Evolutionary conservation across 2,113 vertebrate species (phyloP).

Genomic region (Parus major): DNA sequence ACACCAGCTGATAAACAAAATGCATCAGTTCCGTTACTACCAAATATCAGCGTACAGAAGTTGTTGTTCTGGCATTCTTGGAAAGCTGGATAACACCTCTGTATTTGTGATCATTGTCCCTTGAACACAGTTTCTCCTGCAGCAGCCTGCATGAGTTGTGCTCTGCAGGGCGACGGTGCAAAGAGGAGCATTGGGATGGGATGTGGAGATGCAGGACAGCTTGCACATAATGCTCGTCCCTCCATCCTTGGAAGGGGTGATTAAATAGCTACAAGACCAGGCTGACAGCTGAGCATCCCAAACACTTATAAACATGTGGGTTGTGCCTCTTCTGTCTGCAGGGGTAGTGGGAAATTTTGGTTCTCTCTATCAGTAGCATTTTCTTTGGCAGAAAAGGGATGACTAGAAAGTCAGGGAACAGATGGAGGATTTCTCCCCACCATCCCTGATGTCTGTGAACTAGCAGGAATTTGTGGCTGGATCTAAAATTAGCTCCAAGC

Average conservation of each 20-base stretch:
- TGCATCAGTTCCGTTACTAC: not conserved
- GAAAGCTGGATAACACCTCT: not conserved
- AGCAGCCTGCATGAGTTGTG: rapidly evolving
- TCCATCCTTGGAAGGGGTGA: not conserved
- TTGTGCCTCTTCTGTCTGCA: not conserved
- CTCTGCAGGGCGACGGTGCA: rapidly evolving
- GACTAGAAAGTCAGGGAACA: not conserved
- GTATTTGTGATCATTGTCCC: not conserved
- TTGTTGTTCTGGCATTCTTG: not conserved
- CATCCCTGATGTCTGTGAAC: not conserved
- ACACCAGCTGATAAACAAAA: not conserved
- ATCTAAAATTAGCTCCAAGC: not conserved
- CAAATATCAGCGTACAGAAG: not conserved
- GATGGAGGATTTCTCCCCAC: not conserved
- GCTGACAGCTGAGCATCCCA: not conserved
- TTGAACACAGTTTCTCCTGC: not conserved
- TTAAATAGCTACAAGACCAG: not conserved
- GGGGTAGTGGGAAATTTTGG: not conserved
- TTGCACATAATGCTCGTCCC: not conserved
- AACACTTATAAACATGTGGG: not conserved
- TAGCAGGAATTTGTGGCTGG: not conserved
- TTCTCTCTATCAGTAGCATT: not conserved
- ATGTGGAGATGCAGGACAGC: not conserved
- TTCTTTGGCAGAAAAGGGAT: not conserved
- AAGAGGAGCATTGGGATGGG: rapidly evolving